Evolutionary conservation across 2,113 vertebrate genomes (phyloP).

Genomic region (Sardina pilchardus): DNA sequence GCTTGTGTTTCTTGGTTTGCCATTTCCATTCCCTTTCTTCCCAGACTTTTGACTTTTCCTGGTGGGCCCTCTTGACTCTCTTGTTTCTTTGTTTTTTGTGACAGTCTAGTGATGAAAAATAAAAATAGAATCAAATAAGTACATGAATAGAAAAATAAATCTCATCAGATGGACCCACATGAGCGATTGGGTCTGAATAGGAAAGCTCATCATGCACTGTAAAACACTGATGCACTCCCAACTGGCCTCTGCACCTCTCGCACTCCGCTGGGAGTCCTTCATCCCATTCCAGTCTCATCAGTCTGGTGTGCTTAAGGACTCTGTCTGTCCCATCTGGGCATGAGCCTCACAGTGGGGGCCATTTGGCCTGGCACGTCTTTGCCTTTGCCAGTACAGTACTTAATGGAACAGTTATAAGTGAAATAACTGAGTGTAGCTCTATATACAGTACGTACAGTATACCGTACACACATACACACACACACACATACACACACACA

Average conservation of each 20-base stretch:
- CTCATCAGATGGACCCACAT: neutral
- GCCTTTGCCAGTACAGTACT: neutral
- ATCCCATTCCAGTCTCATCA: neutral
- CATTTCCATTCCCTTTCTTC: slow-evolving; percentile 74
- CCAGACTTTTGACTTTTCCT: slow-evolving; percentile 76
- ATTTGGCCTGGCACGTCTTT: neutral
- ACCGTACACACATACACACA: no score
- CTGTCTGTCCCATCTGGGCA: neutral
- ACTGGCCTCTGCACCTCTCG: no score
- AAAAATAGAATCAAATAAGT: slow-evolving; percentile 31
- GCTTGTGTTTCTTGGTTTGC: slow-evolving; percentile 66
- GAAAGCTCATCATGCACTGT: neutral
- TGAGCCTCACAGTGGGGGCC: neutral
- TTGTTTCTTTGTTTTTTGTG: slow-evolving; percentile 54
- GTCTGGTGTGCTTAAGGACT: neutral
- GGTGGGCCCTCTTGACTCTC: slow-evolving; percentile 69
- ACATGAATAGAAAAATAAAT: neutral
- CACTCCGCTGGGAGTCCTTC: neutral
- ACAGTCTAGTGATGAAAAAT: slow-evolving; percentile 57
- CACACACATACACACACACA: no score
- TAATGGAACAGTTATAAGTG: neutral
- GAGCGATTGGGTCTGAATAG: neutral
- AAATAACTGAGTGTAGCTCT: neutral
- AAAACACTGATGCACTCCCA: neutral
- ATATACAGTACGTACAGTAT: no score